Evolutionary conservation across 2,113 vertebrate genomes (phyloP).

Genomic region (Sebastes schlegelii): DNA sequence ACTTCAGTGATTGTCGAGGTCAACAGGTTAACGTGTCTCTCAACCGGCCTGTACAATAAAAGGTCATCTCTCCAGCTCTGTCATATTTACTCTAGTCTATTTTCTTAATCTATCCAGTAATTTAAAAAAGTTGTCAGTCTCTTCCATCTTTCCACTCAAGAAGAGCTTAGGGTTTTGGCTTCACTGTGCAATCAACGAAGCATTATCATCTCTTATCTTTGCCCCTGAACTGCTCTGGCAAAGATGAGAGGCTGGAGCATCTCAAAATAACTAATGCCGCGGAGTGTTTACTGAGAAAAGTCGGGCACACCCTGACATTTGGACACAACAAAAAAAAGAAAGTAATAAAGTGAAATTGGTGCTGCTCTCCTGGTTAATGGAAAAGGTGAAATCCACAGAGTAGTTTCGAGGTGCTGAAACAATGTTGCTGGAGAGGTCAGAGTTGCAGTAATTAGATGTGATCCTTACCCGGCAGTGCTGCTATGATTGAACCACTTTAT

Average conservation of each 20-base stretch:
- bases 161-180: constrained; percentile 22
- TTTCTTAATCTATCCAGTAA: constrained; percentile 10
- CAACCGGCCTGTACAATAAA: background rate
- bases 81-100: background rate
- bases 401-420: constrained; percentile 32
- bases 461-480: constrained; percentile 58
- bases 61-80: constrained; percentile 38
- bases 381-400: constrained; percentile 62
- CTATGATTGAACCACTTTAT: constrained; percentile 72
- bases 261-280: constrained; percentile 42
- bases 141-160: background rate
- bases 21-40: background rate
- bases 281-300: constrained; percentile 57
- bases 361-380: constrained; percentile 59
- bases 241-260: constrained; percentile 55
- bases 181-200: constrained; percentile 51
- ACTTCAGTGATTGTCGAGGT: background rate
- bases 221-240: constrained; percentile 35
- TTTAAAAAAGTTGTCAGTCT: constrained; percentile 13
- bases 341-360: constrained; percentile 66
- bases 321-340: constrained; percentile 35
- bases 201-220: constrained; percentile 64
- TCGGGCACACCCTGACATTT: constrained; percentile 74
- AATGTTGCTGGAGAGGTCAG: constrained; percentile 63
- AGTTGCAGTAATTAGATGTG: constrained; percentile 77